Percentiles rank a stretch among this genome's conserved stretches.
Conservation (phyloP, 2,888 invertebrate species). For the Heliconius sara region DNA sequence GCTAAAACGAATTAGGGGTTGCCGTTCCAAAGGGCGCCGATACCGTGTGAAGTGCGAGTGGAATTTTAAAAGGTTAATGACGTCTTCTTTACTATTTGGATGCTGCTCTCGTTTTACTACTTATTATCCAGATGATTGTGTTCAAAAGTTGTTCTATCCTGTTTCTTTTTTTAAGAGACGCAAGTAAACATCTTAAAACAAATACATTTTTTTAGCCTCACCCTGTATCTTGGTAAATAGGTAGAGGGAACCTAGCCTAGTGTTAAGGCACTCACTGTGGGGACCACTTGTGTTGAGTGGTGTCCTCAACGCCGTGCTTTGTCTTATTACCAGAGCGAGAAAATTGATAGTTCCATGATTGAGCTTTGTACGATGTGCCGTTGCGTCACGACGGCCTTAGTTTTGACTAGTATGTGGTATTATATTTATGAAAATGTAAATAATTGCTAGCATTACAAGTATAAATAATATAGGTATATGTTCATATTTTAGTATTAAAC, state of each 20-base stretch:
- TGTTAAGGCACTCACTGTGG: not conserved
- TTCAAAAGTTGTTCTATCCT: not conserved
- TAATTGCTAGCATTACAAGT: too few species aligned
- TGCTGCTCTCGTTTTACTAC: slow-evolving; percentile 2
- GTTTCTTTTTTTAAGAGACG: not conserved
- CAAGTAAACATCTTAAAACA: not conserved
- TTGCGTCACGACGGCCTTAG: too few species aligned
- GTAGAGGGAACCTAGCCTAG: not conserved
- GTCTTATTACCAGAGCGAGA: not conserved
- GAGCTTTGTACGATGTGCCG: not conserved
- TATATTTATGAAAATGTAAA: too few species aligned
- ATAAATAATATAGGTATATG: slow-evolving; percentile 10
- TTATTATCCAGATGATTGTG: not conserved
- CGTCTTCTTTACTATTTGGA: slow-evolving; percentile 4
- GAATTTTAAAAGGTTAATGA: slow-evolving; percentile 20
- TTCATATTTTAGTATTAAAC: not conserved
- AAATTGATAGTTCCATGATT: not conserved
- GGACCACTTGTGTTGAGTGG: not conserved
- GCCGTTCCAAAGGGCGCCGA: slow-evolving; percentile 15
- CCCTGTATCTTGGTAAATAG: not conserved
- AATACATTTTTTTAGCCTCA: not conserved
- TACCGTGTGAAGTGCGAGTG: slow-evolving; percentile 13
- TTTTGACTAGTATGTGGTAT: too few species aligned
- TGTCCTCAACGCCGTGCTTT: not conserved
- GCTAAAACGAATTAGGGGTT: slow-evolving; percentile 27